Evolutionary conservation across 2,888 invertebrate genomes (phyloP).

Genomic region (Caenorhabditis sp.): DNA sequence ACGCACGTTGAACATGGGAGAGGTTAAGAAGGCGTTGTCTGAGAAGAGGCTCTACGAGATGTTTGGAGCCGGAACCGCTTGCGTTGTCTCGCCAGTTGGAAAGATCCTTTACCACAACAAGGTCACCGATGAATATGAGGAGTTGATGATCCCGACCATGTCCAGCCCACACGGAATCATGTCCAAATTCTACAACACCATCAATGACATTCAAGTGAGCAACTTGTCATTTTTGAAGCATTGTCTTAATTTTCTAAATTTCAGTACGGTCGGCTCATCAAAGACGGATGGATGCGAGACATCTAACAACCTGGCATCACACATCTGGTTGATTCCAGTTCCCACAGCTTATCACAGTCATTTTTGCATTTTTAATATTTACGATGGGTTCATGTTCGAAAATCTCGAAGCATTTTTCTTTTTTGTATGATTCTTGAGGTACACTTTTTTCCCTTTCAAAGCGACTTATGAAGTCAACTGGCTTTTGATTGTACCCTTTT

Average conservation of each 20-base stretch:
- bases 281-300: conserved; percentile 77
- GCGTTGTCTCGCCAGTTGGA: conserved; percentile 93
- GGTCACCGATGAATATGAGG: conserved; percentile 85
- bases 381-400: conserved; percentile 60
- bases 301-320: conserved; percentile 36
- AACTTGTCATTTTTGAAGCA: background rate
- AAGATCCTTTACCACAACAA: conserved; percentile 88
- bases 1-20: conserved; percentile 90
- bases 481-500: conserved; percentile 22
- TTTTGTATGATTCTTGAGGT: conserved; percentile 5
- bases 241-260: conserved; percentile 28
- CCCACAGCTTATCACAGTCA: conserved; percentile 4
- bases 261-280: conserved; percentile 79
- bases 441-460: conserved; percentile 6
- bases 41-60: conserved; percentile 93
- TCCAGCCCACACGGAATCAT: conserved; percentile 89
- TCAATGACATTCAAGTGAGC: conserved; percentile 90
- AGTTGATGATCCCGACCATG: conserved; percentile 85
- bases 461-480: conserved; percentile 32
- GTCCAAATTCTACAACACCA: conserved; percentile 88
- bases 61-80: conserved; percentile 98
- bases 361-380: conserved; percentile 58
- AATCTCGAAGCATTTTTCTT: conserved; percentile 49
- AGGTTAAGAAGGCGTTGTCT: conserved; percentile 88
- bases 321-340: background rate